Conservation (phyloP, 2,888 invertebrate genomes). For the Mechanitis mazaeus region DNA sequence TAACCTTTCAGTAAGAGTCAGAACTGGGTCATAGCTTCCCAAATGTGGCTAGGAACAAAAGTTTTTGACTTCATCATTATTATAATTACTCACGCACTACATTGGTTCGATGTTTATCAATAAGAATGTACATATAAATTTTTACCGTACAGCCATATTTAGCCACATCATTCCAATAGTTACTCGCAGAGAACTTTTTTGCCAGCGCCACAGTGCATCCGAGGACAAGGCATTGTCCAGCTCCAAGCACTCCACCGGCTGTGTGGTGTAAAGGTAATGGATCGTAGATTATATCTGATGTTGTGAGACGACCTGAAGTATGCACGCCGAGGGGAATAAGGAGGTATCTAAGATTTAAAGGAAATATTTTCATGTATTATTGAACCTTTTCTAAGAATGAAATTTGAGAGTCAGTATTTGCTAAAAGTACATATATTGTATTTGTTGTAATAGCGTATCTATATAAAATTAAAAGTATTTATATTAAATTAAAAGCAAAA, state of each 20-base stretch:
- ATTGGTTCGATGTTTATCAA: too few species aligned
- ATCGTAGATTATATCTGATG: conserved; percentile 88
- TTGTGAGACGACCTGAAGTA: conserved; percentile 78
- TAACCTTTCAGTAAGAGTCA: too few species aligned
- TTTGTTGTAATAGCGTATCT: too few species aligned
- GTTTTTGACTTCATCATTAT: too few species aligned
- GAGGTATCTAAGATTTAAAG: conserved; percentile 71
- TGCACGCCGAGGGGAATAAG: conserved; percentile 81
- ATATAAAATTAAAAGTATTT: too few species aligned
- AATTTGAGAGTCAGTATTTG: too few species aligned
- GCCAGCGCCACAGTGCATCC: conserved; percentile 89
- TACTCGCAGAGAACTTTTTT: conserved; percentile 94
- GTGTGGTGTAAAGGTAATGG: conserved; percentile 96
- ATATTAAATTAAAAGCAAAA: too few species aligned
- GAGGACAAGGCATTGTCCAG: conserved; percentile 83
- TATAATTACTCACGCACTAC: too few species aligned
- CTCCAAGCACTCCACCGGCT: conserved; percentile 91
- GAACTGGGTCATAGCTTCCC: too few species aligned
- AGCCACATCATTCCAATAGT: conserved; percentile 95
- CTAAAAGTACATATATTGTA: too few species aligned
- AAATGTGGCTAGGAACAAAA: too few species aligned
- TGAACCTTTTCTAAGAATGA: too few species aligned
- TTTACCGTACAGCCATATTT: conserved; percentile 91
- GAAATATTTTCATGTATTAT: conserved; percentile 1
- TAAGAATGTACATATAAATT: conserved; percentile 11